Percentiles rank a stretch among this genome's conserved stretches.
These are phyloP conservation scores for Hofmannophila pseudospretella DNA, from an alignment of 2,888 invertebrate species.

Conservation along the genomic window DNA sequence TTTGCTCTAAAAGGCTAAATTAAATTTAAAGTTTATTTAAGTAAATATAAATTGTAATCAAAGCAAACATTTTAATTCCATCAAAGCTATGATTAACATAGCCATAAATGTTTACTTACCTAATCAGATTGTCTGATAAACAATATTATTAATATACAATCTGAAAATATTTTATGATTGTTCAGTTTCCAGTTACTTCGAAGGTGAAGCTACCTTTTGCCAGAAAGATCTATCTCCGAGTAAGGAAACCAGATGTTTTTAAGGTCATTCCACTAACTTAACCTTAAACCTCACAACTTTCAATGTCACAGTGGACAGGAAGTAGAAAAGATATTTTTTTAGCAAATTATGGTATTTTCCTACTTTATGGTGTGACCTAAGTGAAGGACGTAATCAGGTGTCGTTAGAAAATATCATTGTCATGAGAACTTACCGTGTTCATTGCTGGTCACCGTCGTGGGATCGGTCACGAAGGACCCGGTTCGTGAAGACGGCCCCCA, in stretches of 20 bases:
- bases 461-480: conserved; percentile 54
- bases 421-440: conserved; percentile 63
- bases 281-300: conserved; percentile 12
- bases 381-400: conserved; percentile 59
- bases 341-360: not conserved
- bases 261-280: conserved; percentile 16
- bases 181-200: too few relatives aligned
- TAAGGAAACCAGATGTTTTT: conserved; percentile 22
- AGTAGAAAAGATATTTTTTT: not conserved
- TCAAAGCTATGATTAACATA: too few relatives aligned
- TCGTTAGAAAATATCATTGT: conserved; percentile 39
- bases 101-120: too few relatives aligned
- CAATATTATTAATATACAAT: too few relatives aligned
- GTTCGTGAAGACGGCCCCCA: conserved; percentile 62
- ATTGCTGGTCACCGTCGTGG: conserved; percentile 51
- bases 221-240: conserved; percentile 18
- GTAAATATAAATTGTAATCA: too few relatives aligned
- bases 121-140: too few relatives aligned
- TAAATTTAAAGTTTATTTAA: too few relatives aligned
- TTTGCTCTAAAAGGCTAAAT: too few relatives aligned
- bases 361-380: not conserved
- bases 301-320: not conserved
- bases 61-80: too few relatives aligned
- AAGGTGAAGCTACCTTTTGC: conserved; percentile 1
- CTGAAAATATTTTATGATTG: too few relatives aligned